Percentiles rank a stretch among this genome's conserved stretches.
These are phyloP conservation scores for Protonibea diacanthus DNA, from an alignment of 2,797 vertebrate species.

Conservation along the genomic window DNA sequence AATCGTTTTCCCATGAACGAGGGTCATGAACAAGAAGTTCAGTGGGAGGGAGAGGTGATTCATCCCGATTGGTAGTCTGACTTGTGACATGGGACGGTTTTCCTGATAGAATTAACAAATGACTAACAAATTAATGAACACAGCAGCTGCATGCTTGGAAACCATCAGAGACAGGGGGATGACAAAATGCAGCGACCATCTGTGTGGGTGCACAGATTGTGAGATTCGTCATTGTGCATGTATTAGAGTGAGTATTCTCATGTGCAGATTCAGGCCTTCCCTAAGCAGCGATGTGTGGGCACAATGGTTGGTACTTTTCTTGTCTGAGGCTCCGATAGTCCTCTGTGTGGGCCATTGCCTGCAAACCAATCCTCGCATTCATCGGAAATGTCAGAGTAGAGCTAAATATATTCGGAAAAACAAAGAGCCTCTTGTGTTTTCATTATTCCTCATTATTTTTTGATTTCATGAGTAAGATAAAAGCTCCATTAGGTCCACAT, in stretches of 20 bases:
- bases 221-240: conserved; percentile 48
- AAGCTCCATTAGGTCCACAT: background rate
- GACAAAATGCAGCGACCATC: conserved; percentile 54
- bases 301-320: conserved; percentile 62
- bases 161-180: conserved; percentile 38
- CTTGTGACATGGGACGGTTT: background rate
- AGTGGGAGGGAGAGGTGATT: conserved; percentile 21
- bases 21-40: conserved; percentile 28
- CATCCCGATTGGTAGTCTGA: conserved; percentile 19
- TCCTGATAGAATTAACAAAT: conserved; percentile 12
- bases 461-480: conserved; percentile 19
- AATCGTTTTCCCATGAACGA: conserved; percentile 22
- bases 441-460: conserved; percentile 7
- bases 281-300: conserved; percentile 65
- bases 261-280: conserved; percentile 64
- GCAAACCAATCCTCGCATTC: conserved; percentile 50
- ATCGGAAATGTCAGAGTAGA: conserved; percentile 38
- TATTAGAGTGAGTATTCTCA: conserved; percentile 49
- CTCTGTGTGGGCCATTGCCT: conserved; percentile 59
- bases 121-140: conserved; percentile 17
- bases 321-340: conserved; percentile 47
- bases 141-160: conserved; percentile 50
- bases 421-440: conserved; percentile 27
- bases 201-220: conserved; percentile 67
- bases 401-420: conserved; percentile 29